These are phyloP conservation scores for Drosophila chauvacae DNA, from an alignment of 1,140 invertebrate species.

Conservation along the genomic window DNA sequence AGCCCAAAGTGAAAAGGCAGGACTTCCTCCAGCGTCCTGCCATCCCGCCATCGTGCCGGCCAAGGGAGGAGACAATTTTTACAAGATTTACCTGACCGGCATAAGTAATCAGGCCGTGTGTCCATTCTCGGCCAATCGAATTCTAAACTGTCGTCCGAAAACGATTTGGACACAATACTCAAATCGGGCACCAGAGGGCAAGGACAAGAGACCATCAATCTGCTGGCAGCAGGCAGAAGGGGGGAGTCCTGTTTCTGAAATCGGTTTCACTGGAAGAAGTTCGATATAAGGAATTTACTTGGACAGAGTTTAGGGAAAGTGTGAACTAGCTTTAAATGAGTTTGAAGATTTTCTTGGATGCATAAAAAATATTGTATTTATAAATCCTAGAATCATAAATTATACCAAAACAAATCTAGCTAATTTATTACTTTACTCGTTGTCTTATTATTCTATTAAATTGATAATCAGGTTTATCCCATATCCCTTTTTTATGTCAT, in stretches of 20 bases:
- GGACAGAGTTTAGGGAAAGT: background rate
- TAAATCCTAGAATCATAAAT: too few species aligned
- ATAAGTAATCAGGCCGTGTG: slow-evolving; percentile 68
- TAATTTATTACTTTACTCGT: background rate
- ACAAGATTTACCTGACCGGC: slow-evolving; percentile 79
- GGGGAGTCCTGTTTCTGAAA: background rate
- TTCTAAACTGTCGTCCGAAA: slow-evolving; percentile 80
- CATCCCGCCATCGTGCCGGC: background rate
- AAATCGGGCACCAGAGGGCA: slow-evolving; percentile 24
- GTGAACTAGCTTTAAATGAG: background rate
- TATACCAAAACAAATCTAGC: background rate
- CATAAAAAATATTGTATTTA: too few species aligned
- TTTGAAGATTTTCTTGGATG: background rate
- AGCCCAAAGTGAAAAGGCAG: slow-evolving; percentile 15
- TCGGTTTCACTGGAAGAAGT: background rate
- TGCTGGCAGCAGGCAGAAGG: background rate
- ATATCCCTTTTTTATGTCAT: background rate
- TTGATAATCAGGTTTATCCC: background rate
- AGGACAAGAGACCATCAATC: slow-evolving; percentile 36
- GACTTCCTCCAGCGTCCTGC: background rate
- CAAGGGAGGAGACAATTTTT: slow-evolving; percentile 55
- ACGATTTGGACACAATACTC: slow-evolving; percentile 67
- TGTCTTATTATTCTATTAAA: background rate
- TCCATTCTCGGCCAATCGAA: slow-evolving; percentile 54
- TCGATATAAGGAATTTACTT: background rate